Evolutionary conservation across 2,888 invertebrate genomes (phyloP), one percentile per base, ranked within the genome.

Genomic region (Pelosia muscerda): DNA sequence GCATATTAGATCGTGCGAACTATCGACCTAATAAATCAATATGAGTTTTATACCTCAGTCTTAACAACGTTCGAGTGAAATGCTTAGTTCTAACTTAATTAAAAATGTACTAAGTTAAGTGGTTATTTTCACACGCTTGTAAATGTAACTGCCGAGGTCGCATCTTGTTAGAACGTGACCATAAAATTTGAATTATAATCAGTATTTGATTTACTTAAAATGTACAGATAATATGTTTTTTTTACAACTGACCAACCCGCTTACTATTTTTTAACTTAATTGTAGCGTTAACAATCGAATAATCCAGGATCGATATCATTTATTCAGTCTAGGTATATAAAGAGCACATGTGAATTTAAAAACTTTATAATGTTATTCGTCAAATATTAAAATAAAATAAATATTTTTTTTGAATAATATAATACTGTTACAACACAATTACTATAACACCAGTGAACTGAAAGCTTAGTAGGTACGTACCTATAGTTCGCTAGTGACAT

Each of bases 41-140:
- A 72, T 57, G 42, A 58, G 58, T 60, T 72, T 71, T 73, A 71
- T 62, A 66, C 66, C 25, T 64, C 54, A 69, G 65, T 67, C 65
- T 81, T 76, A 72, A 81, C 73, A 77, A 71, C 75, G 73, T 69
- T 65, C 68, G 72, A 76, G 68, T 75, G 74, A 83, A 81, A 78
- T 74, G 67, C 63, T 74, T 13, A 81, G 75, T 72, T 77, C 26
- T 68, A 65, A 77, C 59, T 78, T 78, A 81, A 78, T 81, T 79
- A 78, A 77, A 71, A 68, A 53, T 74, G 68, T 79, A 81, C 72
- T 74, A 73, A 66, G 34, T 63, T 83, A 83, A 84, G 77, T 83
- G 84, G 81, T 63, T 67, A 63, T 73, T 70, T 82, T 84, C 83
- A 81, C 84, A 83, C 81, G 83, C 73, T 67, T 72, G 67, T 83